Conservation (phyloP, 2,888 invertebrate species). For the Eugnorisma glareosa region DNA sequence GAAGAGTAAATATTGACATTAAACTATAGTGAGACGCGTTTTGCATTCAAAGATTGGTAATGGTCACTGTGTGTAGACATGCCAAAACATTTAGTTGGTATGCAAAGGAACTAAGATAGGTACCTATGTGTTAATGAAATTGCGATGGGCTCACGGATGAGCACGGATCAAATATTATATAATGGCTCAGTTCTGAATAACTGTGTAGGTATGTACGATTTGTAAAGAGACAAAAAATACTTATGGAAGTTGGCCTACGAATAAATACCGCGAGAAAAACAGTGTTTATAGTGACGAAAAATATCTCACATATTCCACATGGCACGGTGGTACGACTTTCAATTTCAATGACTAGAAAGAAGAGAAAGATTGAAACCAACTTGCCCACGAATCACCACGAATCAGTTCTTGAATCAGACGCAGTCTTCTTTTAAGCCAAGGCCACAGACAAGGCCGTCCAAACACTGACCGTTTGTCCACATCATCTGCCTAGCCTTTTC, state of each 20-base stretch:
- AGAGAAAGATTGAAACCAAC: background rate
- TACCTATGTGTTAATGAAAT: slow-evolving; percentile 22
- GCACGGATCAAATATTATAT: background rate
- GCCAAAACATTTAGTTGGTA: slow-evolving; percentile 7
- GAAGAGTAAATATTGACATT: slow-evolving; percentile 47
- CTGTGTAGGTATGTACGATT: background rate
- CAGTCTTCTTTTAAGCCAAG: background rate
- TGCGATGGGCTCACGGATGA: background rate
- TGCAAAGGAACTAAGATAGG: slow-evolving; percentile 12
- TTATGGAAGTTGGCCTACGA: background rate
- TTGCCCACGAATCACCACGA: background rate
- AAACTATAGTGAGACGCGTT: slow-evolving; percentile 24
- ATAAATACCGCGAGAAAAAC: background rate
- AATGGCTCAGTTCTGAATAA: background rate
- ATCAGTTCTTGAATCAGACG: background rate
- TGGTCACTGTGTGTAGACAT: slow-evolving; percentile 27
- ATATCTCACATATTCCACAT: background rate
- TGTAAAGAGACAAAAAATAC: background rate
- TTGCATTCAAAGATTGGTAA: slow-evolving; percentile 38
- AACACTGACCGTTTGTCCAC: background rate
- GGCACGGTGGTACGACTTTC: background rate
- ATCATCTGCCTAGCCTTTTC: too few relatives aligned
- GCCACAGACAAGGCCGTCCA: too few relatives aligned
- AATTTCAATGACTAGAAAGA: background rate
- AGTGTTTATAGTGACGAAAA: background rate